Conservation (phyloP, 1,140 invertebrate genomes). For the Laupala kohalensis region DNA sequence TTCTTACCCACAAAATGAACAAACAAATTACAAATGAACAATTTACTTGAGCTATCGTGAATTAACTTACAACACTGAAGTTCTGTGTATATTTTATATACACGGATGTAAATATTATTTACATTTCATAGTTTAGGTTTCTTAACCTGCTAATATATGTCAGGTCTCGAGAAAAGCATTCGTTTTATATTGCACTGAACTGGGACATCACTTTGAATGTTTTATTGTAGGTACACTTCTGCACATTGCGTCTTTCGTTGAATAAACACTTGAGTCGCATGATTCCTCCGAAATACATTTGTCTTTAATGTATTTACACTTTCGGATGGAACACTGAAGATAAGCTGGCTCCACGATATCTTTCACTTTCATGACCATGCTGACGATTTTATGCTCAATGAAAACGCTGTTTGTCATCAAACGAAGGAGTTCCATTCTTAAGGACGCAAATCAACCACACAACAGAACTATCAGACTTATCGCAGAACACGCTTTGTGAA, state of each 20-base stretch:
- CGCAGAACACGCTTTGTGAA: background rate
- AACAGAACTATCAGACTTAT: background rate
- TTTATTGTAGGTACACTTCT: no score
- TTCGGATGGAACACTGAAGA: no score
- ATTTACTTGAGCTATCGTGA: conserved; percentile 1
- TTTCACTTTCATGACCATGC: no score
- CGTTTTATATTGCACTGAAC: background rate
- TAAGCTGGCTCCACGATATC: no score
- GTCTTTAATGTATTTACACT: no score
- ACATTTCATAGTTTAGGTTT: background rate
- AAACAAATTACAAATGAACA: background rate
- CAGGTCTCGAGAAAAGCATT: conserved; percentile 1
- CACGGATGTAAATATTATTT: conserved; percentile 7
- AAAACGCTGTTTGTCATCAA: no score
- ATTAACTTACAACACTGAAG: background rate
- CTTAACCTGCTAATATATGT: background rate
- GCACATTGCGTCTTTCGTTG: no score
- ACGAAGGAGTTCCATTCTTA: no score
- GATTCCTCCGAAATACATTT: no score
- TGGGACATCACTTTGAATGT: background rate
- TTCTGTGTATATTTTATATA: conserved; percentile 9
- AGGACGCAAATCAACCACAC: no score
- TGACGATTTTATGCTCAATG: no score
- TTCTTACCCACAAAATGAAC: background rate
- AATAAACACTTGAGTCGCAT: no score